Percentiles rank a stretch among this genome's conserved stretches.
Conservation (phyloP, 2,113 vertebrate species). For the Pavo muticus region DNA sequence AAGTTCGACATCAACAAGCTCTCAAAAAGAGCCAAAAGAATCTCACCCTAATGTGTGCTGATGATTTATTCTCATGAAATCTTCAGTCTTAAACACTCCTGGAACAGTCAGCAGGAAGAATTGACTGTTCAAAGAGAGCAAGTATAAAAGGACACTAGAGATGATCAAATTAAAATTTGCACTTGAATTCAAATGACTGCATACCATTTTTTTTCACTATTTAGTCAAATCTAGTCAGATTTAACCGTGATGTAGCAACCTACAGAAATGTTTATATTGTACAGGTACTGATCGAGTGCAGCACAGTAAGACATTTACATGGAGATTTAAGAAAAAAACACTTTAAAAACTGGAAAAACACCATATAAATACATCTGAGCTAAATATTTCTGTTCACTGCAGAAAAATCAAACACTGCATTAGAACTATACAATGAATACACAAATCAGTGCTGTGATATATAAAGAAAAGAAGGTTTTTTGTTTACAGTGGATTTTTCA, state of each 20-base stretch:
- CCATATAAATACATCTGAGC: not conserved
- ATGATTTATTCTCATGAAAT: not conserved
- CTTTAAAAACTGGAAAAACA: not conserved
- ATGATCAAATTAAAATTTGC: not conserved
- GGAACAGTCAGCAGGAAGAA: not conserved
- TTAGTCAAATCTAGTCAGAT: not conserved
- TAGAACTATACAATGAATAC: not conserved
- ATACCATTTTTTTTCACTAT: not conserved
- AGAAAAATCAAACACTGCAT: not conserved
- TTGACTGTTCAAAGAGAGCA: not conserved
- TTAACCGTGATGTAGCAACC: not conserved
- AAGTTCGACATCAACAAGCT: not conserved
- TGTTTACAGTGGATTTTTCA: not conserved
- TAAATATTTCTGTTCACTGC: not conserved
- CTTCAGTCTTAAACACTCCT: not conserved
- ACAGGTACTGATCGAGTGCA: not conserved
- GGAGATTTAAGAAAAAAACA: not conserved
- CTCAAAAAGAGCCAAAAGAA: not conserved
- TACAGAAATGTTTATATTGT: not conserved
- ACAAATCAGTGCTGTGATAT: not conserved
- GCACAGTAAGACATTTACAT: not conserved
- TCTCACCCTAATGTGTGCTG: not conserved
- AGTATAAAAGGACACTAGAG: not conserved
- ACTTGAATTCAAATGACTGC: not conserved
- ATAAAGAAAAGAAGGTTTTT: not conserved